A percentile compares a stretch with the other conserved stretches of the same genome.
Evolutionary conservation across 2,888 invertebrate species (phyloP).

Genomic region (Ormyrus pomaceus): DNA sequence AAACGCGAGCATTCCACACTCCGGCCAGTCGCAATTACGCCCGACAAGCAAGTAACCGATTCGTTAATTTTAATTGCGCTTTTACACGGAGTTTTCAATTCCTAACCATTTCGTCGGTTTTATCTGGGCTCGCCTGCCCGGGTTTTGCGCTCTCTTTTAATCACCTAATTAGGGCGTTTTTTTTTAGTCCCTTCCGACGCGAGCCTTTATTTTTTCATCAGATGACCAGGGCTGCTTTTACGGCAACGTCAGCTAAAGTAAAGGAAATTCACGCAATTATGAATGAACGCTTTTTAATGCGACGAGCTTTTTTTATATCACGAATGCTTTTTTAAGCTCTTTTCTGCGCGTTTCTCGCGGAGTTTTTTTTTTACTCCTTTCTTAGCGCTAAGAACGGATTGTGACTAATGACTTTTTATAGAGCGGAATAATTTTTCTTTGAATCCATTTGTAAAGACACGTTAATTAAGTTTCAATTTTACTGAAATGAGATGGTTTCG

Average conservation of each 20-base stretch:
- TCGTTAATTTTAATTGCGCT: slow-evolving; percentile 50
- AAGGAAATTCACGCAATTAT: slow-evolving; percentile 27
- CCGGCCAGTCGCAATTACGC: too few relatives aligned
- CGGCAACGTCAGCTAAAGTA: neutral
- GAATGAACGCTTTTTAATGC: slow-evolving; percentile 34
- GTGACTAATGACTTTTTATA: slow-evolving; percentile 19
- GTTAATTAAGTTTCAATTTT: slow-evolving; percentile 10
- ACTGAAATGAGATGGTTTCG: too few relatives aligned
- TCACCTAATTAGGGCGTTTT: slow-evolving; percentile 39
- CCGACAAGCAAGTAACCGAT: neutral
- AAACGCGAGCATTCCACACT: too few relatives aligned
- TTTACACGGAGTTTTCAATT: neutral
- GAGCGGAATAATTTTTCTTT: slow-evolving; percentile 19
- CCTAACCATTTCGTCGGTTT: neutral
- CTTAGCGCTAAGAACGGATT: slow-evolving; percentile 17
- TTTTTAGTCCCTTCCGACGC: neutral
- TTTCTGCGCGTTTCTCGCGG: neutral
- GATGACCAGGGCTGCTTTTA: slow-evolving; percentile 1
- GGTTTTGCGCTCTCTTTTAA: slow-evolving; percentile 6
- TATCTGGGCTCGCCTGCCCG: neutral
- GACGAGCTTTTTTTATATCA: neutral
- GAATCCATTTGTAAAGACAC: neutral
- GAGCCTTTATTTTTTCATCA: neutral
- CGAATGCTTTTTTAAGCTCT: neutral
- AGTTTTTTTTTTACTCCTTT: neutral